phyloP scores from a whole-genome alignment of 2,888 invertebrate genomes.

The Eurois occulta region DNA sequence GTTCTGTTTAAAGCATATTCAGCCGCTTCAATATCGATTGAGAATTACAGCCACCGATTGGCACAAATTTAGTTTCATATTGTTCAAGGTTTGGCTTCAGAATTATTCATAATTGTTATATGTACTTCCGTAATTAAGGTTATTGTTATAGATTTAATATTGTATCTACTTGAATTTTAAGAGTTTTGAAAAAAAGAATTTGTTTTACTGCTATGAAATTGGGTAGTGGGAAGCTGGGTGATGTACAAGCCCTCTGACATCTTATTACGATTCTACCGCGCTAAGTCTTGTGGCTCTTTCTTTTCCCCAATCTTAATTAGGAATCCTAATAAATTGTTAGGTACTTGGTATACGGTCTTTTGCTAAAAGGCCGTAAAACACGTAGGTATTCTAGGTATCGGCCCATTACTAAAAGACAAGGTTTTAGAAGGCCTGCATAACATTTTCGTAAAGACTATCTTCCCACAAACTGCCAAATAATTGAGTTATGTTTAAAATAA shows the following conservation, averaged over 20 bases:
- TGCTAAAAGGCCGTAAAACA: neutral
- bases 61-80: slow-evolving; percentile 59
- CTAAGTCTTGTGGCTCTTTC: neutral
- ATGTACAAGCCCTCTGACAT: neutral
- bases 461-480: neutral
- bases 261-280: neutral
- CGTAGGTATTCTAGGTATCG: slow-evolving; percentile 1
- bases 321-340: neutral
- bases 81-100: slow-evolving; percentile 58
- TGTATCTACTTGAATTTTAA: slow-evolving; percentile 23
- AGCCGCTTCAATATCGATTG: slow-evolving; percentile 46
- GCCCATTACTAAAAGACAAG: neutral
- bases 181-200: neutral
- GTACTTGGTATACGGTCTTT: neutral
- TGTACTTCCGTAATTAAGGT: slow-evolving; percentile 32
- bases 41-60: slow-evolving; percentile 35
- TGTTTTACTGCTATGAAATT: neutral
- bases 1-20: slow-evolving; percentile 26
- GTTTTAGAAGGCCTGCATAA: neutral
- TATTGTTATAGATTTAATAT: slow-evolving; percentile 28
- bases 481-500: neutral
- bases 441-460: neutral
- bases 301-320: neutral
- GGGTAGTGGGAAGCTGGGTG: neutral
- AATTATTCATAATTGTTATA: slow-evolving; percentile 47